Evolutionary conservation across 2,888 invertebrate species (phyloP).

Genomic region (Rhimphoctona megacephalus): DNA sequence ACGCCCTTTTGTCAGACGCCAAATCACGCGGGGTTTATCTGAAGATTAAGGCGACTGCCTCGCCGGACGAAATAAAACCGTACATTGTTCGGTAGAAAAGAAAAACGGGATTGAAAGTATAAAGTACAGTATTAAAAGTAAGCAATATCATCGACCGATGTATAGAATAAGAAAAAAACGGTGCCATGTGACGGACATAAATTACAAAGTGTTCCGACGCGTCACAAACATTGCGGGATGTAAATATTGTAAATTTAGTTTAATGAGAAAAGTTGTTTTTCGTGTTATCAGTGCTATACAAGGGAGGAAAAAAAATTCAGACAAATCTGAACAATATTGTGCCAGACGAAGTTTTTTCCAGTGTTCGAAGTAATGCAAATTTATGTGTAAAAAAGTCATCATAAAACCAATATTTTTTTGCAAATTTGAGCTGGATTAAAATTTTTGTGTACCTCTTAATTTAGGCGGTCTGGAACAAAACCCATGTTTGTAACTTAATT

Average conservation of each 20-base stretch:
- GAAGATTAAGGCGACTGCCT: constrained; percentile 73
- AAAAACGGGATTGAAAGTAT: not conserved
- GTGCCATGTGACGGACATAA: not conserved
- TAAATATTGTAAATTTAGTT: constrained; percentile 56
- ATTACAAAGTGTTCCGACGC: not conserved
- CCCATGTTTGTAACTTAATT: not conserved
- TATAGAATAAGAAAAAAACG: not conserved
- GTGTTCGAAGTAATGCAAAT: not conserved
- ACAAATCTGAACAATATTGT: not conserved
- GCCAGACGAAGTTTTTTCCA: not conserved
- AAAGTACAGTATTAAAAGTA: constrained; percentile 33
- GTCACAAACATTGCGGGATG: constrained; percentile 12
- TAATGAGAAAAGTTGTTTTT: not conserved
- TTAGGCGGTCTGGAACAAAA: not conserved
- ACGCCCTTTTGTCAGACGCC: constrained; percentile 78
- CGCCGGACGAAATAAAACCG: constrained; percentile 69
- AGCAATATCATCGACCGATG: not conserved
- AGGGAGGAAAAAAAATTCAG: not conserved
- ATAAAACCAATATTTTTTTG: not conserved
- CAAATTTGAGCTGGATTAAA: not conserved
- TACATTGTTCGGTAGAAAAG: constrained; percentile 65
- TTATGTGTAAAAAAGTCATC: not conserved
- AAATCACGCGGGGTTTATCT: constrained; percentile 73
- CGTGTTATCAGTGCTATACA: not conserved
- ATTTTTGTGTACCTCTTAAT: not conserved